These are phyloP conservation scores for Stegodyphus dumicola DNA, from an alignment of 1,140 invertebrate genomes.

Conservation along the genomic window DNA sequence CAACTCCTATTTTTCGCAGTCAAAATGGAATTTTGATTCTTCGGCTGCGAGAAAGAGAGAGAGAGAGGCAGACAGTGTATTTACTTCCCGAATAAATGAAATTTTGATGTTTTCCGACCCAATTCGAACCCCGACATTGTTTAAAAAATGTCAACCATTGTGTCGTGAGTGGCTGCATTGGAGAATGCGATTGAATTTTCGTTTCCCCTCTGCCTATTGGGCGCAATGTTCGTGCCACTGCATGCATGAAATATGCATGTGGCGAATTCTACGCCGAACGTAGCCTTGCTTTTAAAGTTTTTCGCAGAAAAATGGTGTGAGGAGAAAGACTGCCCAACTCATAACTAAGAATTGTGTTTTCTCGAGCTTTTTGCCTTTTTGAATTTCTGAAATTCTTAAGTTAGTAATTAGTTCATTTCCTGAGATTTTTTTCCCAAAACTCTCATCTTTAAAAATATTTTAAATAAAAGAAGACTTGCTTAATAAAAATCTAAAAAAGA, in stretches of 20 bases:
- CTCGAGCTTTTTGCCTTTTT: too few species aligned
- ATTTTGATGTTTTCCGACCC: conserved; percentile 12
- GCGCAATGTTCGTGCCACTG: background rate
- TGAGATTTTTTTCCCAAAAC: too few species aligned
- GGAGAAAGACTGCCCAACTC: too few species aligned
- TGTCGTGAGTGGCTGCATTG: background rate
- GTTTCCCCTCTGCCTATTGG: background rate
- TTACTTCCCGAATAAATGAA: conserved; percentile 26
- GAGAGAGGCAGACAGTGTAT: conserved; percentile 1
- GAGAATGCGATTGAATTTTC: conserved; percentile 4
- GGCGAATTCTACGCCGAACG: background rate
- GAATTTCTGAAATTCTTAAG: too few species aligned
- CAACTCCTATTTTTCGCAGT: too few species aligned
- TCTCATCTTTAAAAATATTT: too few species aligned
- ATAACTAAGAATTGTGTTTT: too few species aligned
- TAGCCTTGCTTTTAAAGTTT: too few species aligned
- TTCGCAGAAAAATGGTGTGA: too few species aligned
- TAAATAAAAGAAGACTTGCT: too few species aligned
- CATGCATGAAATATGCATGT: conserved; percentile 30
- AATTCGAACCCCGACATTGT: background rate
- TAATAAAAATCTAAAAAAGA: too few species aligned
- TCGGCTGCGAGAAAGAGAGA: background rate
- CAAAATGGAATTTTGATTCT: conserved; percentile 40
- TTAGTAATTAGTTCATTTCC: too few species aligned
- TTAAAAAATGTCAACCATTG: conserved; percentile 25